Evolutionary conservation across 2,113 vertebrate species (phyloP).

Genomic region (Anguilla japonica): DNA sequence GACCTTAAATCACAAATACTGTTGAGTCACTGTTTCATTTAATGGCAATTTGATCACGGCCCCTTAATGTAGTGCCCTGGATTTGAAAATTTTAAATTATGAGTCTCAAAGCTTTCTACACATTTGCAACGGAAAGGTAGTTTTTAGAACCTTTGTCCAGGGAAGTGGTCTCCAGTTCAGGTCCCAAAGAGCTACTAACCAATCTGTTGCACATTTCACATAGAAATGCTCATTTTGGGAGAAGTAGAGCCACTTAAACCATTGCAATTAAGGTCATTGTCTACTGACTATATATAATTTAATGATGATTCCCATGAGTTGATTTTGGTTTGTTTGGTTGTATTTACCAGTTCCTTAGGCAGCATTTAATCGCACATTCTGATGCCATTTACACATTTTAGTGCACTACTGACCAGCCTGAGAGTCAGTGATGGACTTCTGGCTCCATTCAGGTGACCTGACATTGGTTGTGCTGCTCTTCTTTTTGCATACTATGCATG

Average conservation of each 20-base stretch:
- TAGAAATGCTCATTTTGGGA: not conserved
- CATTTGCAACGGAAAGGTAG: not conserved
- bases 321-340: not conserved
- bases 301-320: not conserved
- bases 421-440: not conserved
- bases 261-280: not conserved
- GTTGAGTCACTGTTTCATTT: not conserved
- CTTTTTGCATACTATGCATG: not conserved
- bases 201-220: not conserved
- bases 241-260: not conserved
- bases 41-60: constrained; percentile 13
- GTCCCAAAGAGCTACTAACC: not conserved
- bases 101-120: not conserved
- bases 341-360: not conserved
- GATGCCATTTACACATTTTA: not conserved
- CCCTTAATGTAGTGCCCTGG: not conserved
- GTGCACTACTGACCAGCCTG: not conserved
- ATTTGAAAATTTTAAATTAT: not conserved
- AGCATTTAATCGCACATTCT: not conserved
- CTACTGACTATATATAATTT: not conserved
- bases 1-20: constrained; percentile 6
- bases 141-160: not conserved
- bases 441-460: not conserved
- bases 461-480: not conserved
- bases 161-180: not conserved